phyloP scores from a whole-genome alignment of 2,888 invertebrate species.

The Azorinus chamasolen region DNA sequence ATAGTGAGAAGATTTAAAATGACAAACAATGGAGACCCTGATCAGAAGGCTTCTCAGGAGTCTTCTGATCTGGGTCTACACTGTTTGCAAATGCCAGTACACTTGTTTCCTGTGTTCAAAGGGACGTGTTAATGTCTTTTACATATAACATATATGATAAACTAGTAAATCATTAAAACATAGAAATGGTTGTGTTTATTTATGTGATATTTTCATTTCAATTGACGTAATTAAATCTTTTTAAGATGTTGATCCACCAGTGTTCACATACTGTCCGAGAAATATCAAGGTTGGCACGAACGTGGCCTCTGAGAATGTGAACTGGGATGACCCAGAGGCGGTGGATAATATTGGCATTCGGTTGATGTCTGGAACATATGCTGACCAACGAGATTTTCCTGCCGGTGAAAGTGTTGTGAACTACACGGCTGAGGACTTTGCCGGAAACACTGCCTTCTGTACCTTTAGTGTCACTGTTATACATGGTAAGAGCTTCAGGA shows the following conservation, averaged over 20 bases:
- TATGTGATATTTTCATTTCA: too few species aligned
- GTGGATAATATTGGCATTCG: constrained; percentile 75
- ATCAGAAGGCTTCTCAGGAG: too few species aligned
- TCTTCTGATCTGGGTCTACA: too few species aligned
- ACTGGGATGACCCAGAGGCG: constrained; percentile 76
- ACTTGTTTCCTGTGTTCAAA: too few species aligned
- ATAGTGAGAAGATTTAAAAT: too few species aligned
- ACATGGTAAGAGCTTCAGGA: constrained; percentile 68
- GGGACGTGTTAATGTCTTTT: too few species aligned
- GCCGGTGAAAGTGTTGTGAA: constrained; percentile 70
- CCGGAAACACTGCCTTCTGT: constrained; percentile 77
- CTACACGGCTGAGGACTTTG: constrained; percentile 77
- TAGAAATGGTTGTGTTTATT: too few species aligned
- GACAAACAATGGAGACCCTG: too few species aligned
- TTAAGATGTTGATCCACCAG: constrained; percentile 75
- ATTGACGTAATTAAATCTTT: too few species aligned
- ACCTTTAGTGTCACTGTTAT: constrained; percentile 75
- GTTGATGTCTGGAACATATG: constrained; percentile 63
- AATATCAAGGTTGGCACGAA: constrained; percentile 69
- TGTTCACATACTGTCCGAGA: constrained; percentile 76
- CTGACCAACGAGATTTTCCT: constrained; percentile 68
- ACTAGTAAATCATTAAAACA: too few species aligned
- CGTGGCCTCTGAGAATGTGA: constrained; percentile 63
- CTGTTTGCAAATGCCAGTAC: too few species aligned
- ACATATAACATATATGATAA: too few species aligned